phyloP scores from a whole-genome alignment of 2,797 vertebrate genomes.

The Rhincodon typus region DNA sequence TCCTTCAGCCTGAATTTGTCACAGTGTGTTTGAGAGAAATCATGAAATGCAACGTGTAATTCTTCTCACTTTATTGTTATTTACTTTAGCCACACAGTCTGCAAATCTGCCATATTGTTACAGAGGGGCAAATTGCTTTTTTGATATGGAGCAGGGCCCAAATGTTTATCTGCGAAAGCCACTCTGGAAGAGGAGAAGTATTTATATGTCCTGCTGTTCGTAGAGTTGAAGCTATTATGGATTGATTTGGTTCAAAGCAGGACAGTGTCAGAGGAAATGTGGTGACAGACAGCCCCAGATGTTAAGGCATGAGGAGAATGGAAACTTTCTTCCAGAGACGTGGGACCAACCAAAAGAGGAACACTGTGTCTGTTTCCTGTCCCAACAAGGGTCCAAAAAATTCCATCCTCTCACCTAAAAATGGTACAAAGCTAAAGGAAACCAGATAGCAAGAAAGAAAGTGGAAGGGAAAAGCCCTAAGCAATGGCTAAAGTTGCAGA shows the following conservation, averaged over 20 bases:
- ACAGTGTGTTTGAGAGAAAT: slow-evolving; percentile 81
- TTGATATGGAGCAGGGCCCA: too few relatives aligned
- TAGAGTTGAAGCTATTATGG: background rate
- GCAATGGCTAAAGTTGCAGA: background rate
- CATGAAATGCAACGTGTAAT: slow-evolving; percentile 78
- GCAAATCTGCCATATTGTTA: background rate
- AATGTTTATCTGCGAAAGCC: background rate
- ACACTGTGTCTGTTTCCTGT: background rate
- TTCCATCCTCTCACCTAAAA: background rate
- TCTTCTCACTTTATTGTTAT: background rate
- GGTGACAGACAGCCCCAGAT: background rate
- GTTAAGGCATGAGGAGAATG: background rate
- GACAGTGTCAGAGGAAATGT: background rate
- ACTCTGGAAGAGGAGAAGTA: background rate
- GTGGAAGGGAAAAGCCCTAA: background rate
- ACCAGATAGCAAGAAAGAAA: background rate
- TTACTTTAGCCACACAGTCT: background rate
- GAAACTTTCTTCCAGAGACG: background rate
- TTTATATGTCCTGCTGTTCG: background rate
- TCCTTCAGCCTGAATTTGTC: slow-evolving; percentile 82
- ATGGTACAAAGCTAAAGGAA: background rate
- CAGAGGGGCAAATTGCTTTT: background rate
- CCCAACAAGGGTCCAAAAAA: background rate
- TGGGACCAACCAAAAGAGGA: background rate
- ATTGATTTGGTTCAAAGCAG: background rate